phyloP scores from a whole-genome alignment of 1,140 invertebrate species.

The Polyergus mexicanus region DNA sequence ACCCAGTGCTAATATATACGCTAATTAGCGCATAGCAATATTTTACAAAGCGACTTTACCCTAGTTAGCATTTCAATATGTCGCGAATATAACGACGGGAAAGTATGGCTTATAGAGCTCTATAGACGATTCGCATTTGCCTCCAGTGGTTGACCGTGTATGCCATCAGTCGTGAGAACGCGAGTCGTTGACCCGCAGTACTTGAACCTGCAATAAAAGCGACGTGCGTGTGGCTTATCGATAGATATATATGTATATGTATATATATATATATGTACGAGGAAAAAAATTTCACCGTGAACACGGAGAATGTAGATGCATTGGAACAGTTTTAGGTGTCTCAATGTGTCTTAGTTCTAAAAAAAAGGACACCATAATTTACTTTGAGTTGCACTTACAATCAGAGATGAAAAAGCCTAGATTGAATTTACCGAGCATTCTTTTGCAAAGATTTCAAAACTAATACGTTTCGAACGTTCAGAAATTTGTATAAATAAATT shows the following conservation, averaged over 20 bases:
- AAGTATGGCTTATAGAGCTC: background rate
- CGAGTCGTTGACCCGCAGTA: slow-evolving; percentile 56
- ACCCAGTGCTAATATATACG: background rate
- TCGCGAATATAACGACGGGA: background rate
- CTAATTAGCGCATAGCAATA: slow-evolving; percentile 51
- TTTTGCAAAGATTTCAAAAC: slow-evolving; percentile 1
- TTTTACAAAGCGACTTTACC: slow-evolving; percentile 22
- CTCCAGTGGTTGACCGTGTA: slow-evolving; percentile 14
- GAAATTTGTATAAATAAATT: background rate
- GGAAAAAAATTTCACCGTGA: slow-evolving; percentile 30
- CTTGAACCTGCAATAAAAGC: slow-evolving; percentile 56
- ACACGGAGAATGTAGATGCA: background rate
- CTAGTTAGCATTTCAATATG: slow-evolving; percentile 37
- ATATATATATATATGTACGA: background rate
- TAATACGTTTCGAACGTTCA: background rate
- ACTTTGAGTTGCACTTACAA: background rate
- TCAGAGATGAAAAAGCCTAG: background rate
- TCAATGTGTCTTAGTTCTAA: background rate
- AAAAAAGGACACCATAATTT: background rate
- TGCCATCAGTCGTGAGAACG: slow-evolving; percentile 36
- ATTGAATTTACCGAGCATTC: background rate
- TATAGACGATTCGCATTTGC: slow-evolving; percentile 27
- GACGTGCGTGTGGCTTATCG: slow-evolving; percentile 55
- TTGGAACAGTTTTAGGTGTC: background rate
- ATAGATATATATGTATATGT: background rate